Base-by-base conservation (phyloP, 2,888 invertebrate species). In the Drosophila nigricruria region DNA sequence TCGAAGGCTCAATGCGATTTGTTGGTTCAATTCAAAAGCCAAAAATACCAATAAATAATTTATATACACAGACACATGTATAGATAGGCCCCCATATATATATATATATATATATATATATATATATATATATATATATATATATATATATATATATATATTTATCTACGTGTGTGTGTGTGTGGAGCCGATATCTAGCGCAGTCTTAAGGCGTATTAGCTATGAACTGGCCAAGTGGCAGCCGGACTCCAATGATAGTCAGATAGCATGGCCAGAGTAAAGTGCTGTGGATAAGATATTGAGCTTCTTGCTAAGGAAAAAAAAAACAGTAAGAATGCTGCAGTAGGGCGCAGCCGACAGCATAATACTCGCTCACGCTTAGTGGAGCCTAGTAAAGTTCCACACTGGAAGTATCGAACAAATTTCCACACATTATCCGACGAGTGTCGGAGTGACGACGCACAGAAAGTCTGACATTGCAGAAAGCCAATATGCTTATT, bases 21-120 rank as follows among this genome's bases (percentile, higher is more conserved):
- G 63, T 79, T 69, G 53, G 60, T 62, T 78, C 70, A 63, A 87
- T 83, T 84, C 60, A 72, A 87, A 79, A 82, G 79, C 79, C 77
- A 82, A 89, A 79, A 84, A 89, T 85, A 70, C 84, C 84, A 89
- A 84, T 89, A 84, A 89, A 89, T 89, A 88, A 89, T 88, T 79
- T 87, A 81, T 80, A 71, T 72, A 62, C 30, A 49, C 49, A 64
- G 49, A 64, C 34, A 54, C 50, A n/a, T 10, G 40, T 47, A 18
- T 58, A 30, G 18, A 27, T 61, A 9, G 43, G n/a, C n/a, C n/a
- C n/a, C n/a, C n/a, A n/a, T n/a, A n/a, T n/a, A n/a, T n/a, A n/a
- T n/a, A n/a, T n/a, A n/a, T n/a, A n/a, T n/a, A n/a, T 87, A 81
- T 80, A 71, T 72, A 62, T 18, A 49, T 30, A 64, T 49, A 64